phyloP scores from a whole-genome alignment of 2,797 vertebrate species.

The Manis crassicaudata region DNA sequence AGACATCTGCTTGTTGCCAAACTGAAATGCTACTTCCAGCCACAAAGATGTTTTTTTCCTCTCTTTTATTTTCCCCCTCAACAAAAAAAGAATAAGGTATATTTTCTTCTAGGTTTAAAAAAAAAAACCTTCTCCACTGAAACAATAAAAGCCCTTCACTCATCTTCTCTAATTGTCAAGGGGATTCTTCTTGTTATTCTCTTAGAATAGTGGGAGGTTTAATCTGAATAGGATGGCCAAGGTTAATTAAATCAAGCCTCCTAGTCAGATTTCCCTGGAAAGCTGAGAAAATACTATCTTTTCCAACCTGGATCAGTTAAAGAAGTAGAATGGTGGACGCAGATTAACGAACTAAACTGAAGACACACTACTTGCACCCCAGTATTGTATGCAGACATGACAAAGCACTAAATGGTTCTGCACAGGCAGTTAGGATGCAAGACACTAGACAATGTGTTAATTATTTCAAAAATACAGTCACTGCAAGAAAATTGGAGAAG shows the following conservation, averaged over 20 bases:
- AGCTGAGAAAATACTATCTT: neutral
- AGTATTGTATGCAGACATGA: neutral
- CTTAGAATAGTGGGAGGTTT: constrained; percentile 12
- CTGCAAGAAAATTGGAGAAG: neutral
- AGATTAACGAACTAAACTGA: constrained; percentile 20
- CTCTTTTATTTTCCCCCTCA: neutral
- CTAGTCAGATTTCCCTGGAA: constrained; percentile 40
- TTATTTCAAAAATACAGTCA: neutral
- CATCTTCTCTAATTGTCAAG: neutral
- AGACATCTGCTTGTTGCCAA: constrained; percentile 51
- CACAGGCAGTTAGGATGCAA: neutral
- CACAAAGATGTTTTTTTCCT: neutral
- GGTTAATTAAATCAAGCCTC: constrained; percentile 53
- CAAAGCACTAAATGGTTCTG: neutral
- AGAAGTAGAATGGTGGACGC: neutral
- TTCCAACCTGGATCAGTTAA: constrained; percentile 22
- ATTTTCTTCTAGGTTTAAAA: neutral
- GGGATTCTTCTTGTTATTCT: neutral
- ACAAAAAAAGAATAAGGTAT: neutral
- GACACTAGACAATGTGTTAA: neutral
- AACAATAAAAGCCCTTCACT: neutral
- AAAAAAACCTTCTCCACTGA: neutral
- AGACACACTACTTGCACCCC: neutral
- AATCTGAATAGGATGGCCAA: neutral
- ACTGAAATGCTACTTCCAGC: neutral